A percentile compares a stretch with the other conserved stretches of the same genome.
phyloP scores from a whole-genome alignment of 2,888 invertebrate species.

The Pecten maximus region DNA sequence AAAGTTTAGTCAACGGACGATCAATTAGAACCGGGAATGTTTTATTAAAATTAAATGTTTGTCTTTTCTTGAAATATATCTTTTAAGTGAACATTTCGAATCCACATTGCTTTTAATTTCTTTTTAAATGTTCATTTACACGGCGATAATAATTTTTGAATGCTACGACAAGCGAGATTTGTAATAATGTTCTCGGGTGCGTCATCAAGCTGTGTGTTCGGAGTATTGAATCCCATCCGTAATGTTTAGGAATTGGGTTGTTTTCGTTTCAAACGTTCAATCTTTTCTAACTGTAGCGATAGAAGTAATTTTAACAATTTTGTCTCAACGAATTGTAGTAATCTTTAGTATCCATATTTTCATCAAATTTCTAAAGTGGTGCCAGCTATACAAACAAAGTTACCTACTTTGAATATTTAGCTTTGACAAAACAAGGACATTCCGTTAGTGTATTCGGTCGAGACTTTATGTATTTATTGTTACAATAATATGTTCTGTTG shows the following conservation, averaged over 20 bases:
- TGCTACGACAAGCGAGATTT: too few relatives aligned
- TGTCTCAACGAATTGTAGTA: too few relatives aligned
- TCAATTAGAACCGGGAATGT: background rate
- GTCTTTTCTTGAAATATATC: background rate
- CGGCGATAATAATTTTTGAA: background rate
- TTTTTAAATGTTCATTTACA: background rate
- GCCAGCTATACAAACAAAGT: background rate
- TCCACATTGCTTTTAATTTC: background rate
- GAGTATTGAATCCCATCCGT: background rate
- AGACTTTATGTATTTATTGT: too few relatives aligned
- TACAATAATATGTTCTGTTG: too few relatives aligned
- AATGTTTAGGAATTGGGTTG: background rate
- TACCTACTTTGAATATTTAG: background rate
- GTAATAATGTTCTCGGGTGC: too few relatives aligned
- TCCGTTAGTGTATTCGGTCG: background rate
- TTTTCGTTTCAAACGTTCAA: background rate
- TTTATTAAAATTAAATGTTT: background rate
- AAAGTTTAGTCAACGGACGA: background rate
- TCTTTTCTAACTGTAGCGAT: background rate
- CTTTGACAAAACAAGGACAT: background rate
- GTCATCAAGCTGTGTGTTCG: background rate
- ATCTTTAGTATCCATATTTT: too few relatives aligned
- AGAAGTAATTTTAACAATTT: background rate
- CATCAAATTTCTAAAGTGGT: background rate
- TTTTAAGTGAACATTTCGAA: background rate